These are phyloP conservation scores for Leptopilina drosophilae DNA, from an alignment of 2,888 invertebrate species.

Conservation along the genomic window DNA sequence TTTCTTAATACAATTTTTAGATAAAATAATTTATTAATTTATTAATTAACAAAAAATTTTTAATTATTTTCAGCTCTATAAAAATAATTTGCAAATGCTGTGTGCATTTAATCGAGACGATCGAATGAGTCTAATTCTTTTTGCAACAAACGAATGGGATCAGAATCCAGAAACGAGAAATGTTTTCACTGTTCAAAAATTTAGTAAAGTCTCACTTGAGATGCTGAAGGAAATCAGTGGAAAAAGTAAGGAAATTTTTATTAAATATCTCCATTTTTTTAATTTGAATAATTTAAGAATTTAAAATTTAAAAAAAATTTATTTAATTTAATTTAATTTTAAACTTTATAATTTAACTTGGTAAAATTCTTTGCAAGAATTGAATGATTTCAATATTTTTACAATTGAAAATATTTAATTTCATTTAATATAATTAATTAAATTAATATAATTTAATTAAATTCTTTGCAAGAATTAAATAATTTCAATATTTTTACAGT, in stretches of 20 bases:
- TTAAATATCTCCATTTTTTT: neutral
- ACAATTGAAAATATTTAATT: too few species aligned
- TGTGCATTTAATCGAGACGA: slow-evolving; percentile 57
- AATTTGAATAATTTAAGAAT: slow-evolving; percentile 14
- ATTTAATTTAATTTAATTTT: too few species aligned
- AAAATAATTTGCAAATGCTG: slow-evolving; percentile 48
- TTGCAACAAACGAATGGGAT: slow-evolving; percentile 51
- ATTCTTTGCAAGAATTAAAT: too few species aligned
- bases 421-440: too few species aligned
- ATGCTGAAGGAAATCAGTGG: slow-evolving; percentile 50
- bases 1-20: too few species aligned
- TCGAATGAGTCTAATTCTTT: slow-evolving; percentile 55
- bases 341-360: neutral
- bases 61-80: slow-evolving; percentile 44
- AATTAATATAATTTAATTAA: too few species aligned
- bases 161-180: slow-evolving; percentile 52
- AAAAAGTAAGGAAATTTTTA: slow-evolving; percentile 42
- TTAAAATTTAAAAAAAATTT: neutral
- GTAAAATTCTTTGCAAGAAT: neutral
- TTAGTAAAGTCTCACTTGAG: slow-evolving; percentile 48
- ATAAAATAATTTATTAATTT: too few species aligned
- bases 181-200: slow-evolving; percentile 50
- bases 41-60: too few species aligned
- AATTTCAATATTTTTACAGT: too few species aligned
- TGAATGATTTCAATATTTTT: slow-evolving; percentile 20